Conservation (phyloP, 2,797 vertebrate species). For the Gouania willdenowi region DNA sequence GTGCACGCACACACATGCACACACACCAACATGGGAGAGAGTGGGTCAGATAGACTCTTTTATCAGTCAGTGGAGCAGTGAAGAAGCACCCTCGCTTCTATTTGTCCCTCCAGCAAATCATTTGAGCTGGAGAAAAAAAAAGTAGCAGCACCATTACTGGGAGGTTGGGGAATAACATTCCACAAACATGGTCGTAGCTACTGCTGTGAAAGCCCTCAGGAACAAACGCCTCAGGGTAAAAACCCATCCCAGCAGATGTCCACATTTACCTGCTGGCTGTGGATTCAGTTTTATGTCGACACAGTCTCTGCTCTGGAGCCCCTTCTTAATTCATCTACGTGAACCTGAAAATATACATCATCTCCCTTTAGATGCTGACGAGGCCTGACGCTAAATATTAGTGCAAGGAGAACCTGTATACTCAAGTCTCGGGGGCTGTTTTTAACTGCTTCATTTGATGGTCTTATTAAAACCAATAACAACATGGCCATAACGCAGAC, state of each 20-base stretch:
- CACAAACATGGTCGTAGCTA: conserved; percentile 42
- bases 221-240: conserved; percentile 38
- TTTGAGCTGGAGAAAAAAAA: conserved; percentile 33
- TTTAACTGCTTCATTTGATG: conserved; percentile 35
- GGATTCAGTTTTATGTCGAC: conserved; percentile 37
- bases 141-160: conserved; percentile 25
- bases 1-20: not conserved
- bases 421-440: conserved; percentile 29
- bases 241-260: conserved; percentile 33
- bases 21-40: conserved; percentile 26
- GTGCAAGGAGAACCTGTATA: conserved; percentile 15
- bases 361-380: conserved; percentile 43
- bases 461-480: conserved; percentile 33
- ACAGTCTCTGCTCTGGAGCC: conserved; percentile 29
- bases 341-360: conserved; percentile 49
- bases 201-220: conserved; percentile 36
- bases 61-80: conserved; percentile 54
- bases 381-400: conserved; percentile 52
- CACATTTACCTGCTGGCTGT: conserved; percentile 40
- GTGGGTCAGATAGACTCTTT: conserved; percentile 65
- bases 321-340: conserved; percentile 44
- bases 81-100: conserved; percentile 55
- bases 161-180: conserved; percentile 46
- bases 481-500: conserved; percentile 42
- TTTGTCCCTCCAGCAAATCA: conserved; percentile 65